A percentile compares a stretch with the other conserved stretches of the same genome.
Evolutionary conservation across 2,113 vertebrate genomes (phyloP).

Genomic region (Lethenteron reissneri): DNA sequence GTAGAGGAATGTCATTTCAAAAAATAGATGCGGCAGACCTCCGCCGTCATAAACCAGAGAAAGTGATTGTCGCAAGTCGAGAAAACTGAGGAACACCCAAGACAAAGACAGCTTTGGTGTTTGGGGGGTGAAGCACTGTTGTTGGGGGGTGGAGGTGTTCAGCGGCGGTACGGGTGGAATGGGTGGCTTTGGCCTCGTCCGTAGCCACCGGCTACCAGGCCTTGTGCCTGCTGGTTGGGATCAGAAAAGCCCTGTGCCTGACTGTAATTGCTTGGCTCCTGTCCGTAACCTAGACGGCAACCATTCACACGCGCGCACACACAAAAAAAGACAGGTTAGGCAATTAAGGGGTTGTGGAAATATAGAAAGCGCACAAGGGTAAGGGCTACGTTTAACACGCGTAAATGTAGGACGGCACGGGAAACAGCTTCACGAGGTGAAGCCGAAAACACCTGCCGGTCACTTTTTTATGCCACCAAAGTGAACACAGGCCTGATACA

Average conservation of each 20-base stretch:
- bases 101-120: no score
- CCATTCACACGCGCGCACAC: not conserved
- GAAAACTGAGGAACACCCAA: no score
- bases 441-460: conserved; percentile 8
- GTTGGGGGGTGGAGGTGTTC: conserved; percentile 19
- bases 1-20: no score
- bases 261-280: conserved; percentile 47
- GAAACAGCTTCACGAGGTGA: conserved; percentile 15
- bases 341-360: conserved; percentile 11
- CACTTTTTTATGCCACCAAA: not conserved
- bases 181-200: conserved; percentile 93
- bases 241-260: conserved; percentile 66
- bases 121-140: conserved; percentile 22
- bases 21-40: no score
- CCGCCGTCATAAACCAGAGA: no score
- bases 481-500: no score
- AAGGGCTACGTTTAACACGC: conserved; percentile 14
- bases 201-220: conserved; percentile 45
- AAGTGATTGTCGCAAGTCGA: no score
- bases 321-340: conserved; percentile 12
- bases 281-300: conserved; percentile 13
- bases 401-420: conserved; percentile 20
- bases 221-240: conserved; percentile 65
- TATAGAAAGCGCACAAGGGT: conserved; percentile 10
- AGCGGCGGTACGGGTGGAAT: conserved; percentile 95